Percentiles rank a stretch among this genome's conserved stretches.
phyloP scores from a whole-genome alignment of 1,140 invertebrate genomes.

The Metopolophium dirhodum region DNA sequence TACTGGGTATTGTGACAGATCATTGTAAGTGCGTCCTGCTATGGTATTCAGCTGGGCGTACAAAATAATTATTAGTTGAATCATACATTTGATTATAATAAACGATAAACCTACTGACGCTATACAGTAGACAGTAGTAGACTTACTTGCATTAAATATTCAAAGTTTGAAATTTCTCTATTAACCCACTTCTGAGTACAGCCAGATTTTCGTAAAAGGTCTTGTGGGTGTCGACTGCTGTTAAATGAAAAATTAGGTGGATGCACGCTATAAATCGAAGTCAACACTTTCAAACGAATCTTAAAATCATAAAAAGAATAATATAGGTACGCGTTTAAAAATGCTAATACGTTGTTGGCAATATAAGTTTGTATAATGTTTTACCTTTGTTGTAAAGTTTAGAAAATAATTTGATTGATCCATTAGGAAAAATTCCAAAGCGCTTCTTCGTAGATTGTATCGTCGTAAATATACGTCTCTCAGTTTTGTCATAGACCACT shows the following conservation, averaged over 20 bases:
- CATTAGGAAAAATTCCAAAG: slow-evolving; percentile 72
- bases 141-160: slow-evolving; percentile 70
- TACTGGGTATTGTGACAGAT: slow-evolving; percentile 78
- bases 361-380: neutral
- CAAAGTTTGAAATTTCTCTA: slow-evolving; percentile 73
- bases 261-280: slow-evolving; percentile 62
- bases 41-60: slow-evolving; percentile 74
- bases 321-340: neutral
- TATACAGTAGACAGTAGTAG: neutral
- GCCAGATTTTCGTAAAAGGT: slow-evolving; percentile 69
- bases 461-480: slow-evolving; percentile 71
- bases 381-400: slow-evolving; percentile 72
- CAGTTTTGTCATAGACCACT: slow-evolving; percentile 68
- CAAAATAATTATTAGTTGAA: slow-evolving; percentile 1
- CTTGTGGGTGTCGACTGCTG: slow-evolving; percentile 69
- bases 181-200: slow-evolving; percentile 73
- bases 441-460: slow-evolving; percentile 72
- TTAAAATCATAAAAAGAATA: slow-evolving; percentile 60
- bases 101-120: neutral
- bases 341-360: neutral
- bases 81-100: neutral
- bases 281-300: slow-evolving; percentile 67
- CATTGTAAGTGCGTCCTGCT: slow-evolving; percentile 77
- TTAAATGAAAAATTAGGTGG: slow-evolving; percentile 70
- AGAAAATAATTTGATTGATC: slow-evolving; percentile 75